Base-by-base conservation (phyloP, 53 echinoderm and acorn worm genomes). In the Stichopus horrens region DNA sequence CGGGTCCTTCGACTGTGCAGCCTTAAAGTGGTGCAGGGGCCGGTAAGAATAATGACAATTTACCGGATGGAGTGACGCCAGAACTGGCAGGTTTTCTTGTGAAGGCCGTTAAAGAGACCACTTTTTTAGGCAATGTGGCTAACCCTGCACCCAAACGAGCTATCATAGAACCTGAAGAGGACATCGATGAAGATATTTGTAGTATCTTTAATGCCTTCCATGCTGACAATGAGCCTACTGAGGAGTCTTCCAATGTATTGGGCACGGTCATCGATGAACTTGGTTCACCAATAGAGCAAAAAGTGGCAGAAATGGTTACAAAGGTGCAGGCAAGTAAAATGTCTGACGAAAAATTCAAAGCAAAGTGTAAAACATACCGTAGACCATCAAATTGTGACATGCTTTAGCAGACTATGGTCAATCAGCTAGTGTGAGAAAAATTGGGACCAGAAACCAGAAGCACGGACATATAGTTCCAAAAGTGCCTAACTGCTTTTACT, bases 71-170 rank as follows among this genome's bases (percentile, higher is more conserved):
- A 9, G 10, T 74, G 74, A 74, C 74, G 74, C 10, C 74, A 74
- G 6, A 74, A 74, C 13, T 74, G 74, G 74, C 74, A 9, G 7
- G 20, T 74, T 4, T 74, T 74, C 19, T 74, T 16, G 23, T 74
- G 74, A 74, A 74, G 74, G 74, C 74, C 74, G 18, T 74, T 74
- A 74, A 5, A 74, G 74, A 74, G 74, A 7, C 74, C 74, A 74
- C 74, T 9, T 4, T 7, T 0, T 7, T 5, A 74, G 74, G 74
- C 74, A 74, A 74, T 74, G 74, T 74, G 4, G 5, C 74, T 74
- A 13, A 9, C 74, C 74, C 74, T 74, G 74, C 74, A 11, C 74
- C 74, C 18, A 16, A 74, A 74, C 18, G 74, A 74, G 74, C 74
- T 74, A 74, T 4, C 4, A 4, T 74, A 74, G 74, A 74, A 74